phyloP scores from a whole-genome alignment of 1,140 invertebrate genomes.

The Harpegnathos saltator region DNA sequence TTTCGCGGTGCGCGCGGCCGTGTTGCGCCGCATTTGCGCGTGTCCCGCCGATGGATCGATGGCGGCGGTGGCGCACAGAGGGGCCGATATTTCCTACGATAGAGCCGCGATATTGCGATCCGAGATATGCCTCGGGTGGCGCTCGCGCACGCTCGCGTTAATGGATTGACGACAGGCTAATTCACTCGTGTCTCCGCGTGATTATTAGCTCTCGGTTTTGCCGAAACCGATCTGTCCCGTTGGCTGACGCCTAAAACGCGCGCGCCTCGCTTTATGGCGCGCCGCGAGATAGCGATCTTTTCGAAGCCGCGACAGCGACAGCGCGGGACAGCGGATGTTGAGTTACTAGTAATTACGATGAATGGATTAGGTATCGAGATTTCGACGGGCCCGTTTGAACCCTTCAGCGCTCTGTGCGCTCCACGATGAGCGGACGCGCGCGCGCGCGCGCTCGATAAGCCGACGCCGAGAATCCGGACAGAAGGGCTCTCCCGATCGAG shows the following conservation, averaged over 20 bases:
- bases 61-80: constrained; percentile 5
- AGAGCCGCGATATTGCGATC: constrained; percentile 40
- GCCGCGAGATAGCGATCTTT: constrained; percentile 44
- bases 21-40: constrained; percentile 36
- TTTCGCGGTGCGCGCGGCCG: constrained; percentile 24
- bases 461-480: neutral
- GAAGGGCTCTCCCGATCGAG: too few relatives aligned
- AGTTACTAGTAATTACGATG: constrained; percentile 34
- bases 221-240: constrained; percentile 37
- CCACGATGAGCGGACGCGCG: neutral
- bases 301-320: constrained; percentile 18
- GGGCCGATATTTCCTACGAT: constrained; percentile 43
- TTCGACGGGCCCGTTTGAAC: constrained; percentile 1
- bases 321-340: constrained; percentile 15
- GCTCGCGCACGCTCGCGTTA: constrained; percentile 24
- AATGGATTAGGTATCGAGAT: constrained; percentile 9
- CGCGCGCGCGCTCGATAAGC: neutral
- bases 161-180: constrained; percentile 45
- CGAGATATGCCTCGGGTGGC: constrained; percentile 39
- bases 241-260: constrained; percentile 13
- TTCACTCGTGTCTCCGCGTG: constrained; percentile 45
- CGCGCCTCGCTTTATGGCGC: constrained; percentile 18
- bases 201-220: constrained; percentile 54
- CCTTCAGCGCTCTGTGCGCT: neutral
- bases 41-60: constrained; percentile 34